Percentiles rank a stretch among this genome's conserved stretches.
Conservation (phyloP, 2,797 vertebrate genomes). For the Benthosema pterotum region DNA sequence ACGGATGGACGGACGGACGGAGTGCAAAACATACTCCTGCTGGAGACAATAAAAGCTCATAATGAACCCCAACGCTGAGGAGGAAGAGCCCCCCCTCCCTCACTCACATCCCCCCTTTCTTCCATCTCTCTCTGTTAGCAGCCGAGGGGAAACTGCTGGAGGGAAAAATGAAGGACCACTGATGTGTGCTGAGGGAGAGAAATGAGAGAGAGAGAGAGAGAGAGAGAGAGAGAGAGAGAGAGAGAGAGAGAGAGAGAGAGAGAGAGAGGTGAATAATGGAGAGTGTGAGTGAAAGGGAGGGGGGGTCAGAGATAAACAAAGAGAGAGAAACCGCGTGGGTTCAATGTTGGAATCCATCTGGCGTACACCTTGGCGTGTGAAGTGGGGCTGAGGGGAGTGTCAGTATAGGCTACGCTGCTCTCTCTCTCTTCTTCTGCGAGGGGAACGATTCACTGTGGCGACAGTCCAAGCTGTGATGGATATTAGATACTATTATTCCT, state of each 20-base stretch:
- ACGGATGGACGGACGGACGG: too few relatives aligned
- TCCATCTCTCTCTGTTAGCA: conserved; percentile 1
- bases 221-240: conserved; percentile 14
- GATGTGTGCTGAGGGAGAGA: conserved; percentile 9
- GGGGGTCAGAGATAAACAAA: background rate
- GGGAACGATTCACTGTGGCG: background rate
- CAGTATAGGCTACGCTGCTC: conserved; percentile 6
- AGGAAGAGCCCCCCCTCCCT: too few relatives aligned
- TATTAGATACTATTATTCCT: conserved; percentile 36
- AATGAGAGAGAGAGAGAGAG: conserved; percentile 16
- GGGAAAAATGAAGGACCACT: conserved; percentile 22
- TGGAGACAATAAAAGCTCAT: too few relatives aligned
- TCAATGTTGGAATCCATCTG: conserved; percentile 34
- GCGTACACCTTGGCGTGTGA: background rate
- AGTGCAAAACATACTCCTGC: too few relatives aligned
- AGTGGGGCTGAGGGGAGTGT: conserved; percentile 5
- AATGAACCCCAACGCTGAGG: too few relatives aligned
- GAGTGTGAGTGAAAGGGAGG: background rate
- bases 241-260: conserved; percentile 6
- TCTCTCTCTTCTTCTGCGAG: background rate
- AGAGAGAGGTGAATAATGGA: conserved; percentile 23
- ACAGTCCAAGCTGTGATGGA: conserved; percentile 41
- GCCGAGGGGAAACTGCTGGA: conserved; percentile 14
- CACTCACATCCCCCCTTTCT: background rate
- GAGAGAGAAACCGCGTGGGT: conserved; percentile 13